Percentiles rank a stretch among this genome's conserved stretches.
Evolutionary conservation across 2,113 vertebrate genomes (phyloP).

Genomic region (Mystacornis crossleyi): DNA sequence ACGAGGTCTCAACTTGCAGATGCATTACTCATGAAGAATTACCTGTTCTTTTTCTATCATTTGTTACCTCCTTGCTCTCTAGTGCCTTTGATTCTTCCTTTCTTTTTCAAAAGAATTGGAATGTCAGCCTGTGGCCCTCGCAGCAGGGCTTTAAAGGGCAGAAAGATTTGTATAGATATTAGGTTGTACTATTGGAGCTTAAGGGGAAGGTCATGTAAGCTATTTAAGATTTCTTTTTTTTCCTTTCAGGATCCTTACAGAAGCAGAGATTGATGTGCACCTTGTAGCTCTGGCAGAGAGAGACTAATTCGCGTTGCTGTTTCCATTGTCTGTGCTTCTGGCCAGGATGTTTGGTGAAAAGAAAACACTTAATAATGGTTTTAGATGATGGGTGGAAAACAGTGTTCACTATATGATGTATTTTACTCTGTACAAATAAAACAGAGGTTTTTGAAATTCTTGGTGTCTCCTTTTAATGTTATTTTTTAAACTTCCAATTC

Average conservation of each 20-base stretch:
- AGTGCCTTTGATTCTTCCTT: not conserved
- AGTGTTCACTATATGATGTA: constrained; percentile 60
- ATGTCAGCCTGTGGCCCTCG: not conserved
- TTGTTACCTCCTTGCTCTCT: not conserved
- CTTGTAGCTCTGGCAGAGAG: constrained; percentile 93
- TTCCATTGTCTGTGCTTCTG: constrained; percentile 46
- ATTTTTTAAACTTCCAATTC: not conserved
- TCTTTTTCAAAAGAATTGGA: not conserved
- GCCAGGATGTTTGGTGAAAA: constrained; percentile 59
- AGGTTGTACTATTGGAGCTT: not conserved
- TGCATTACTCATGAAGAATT: not conserved
- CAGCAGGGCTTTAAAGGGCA: not conserved
- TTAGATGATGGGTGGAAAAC: constrained; percentile 55
- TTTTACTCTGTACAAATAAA: constrained; percentile 83
- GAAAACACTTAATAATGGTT: constrained; percentile 60
- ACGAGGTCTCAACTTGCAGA: not conserved
- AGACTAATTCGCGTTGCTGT: constrained; percentile 79
- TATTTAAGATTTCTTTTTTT: constrained; percentile 13
- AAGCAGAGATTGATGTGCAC: constrained; percentile 89
- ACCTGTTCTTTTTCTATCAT: not conserved
- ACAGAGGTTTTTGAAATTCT: constrained; percentile 77
- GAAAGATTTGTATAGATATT: not conserved
- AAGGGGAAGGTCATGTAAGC: not conserved
- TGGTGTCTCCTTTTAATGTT: not conserved
- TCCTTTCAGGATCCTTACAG: constrained; percentile 89